Base-by-base conservation (phyloP, 2,797 vertebrate genomes). In the Protonibea diacanthus region DNA sequence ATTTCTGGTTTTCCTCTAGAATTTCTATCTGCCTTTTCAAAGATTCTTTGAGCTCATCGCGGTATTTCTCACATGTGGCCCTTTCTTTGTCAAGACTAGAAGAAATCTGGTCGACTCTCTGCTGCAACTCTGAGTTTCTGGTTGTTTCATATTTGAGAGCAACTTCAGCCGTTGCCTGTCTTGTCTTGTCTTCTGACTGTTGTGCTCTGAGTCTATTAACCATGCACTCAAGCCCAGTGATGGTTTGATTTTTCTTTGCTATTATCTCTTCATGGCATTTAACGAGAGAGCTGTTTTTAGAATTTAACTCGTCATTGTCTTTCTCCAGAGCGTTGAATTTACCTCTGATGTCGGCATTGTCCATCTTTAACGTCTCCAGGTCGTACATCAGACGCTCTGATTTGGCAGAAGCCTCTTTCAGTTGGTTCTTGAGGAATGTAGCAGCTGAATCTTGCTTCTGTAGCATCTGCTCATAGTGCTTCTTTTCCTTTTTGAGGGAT, bases 61-160 rank as follows among this genome's bases (percentile, higher is more conserved):
- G 2, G 2, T 25, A 7, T 7, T 25, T 51, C 1, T 21, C 8
- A 29, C n/a, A 21, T 0, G 0, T 49, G 18, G 14, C 5, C 9
- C 14, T 29, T 67, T 13, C 21, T 21, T 42, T 38, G n/a, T 40
- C 1, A 12, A 61, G 38, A 38, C 15, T 25, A 29, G 15, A 17
- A 1, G 25, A 0, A 1, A 9, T 17, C 11, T 53, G 11, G 33
- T 59, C 3, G 2, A 14, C 8, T 53, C 0, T 66, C 15, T 49
- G 29, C 33, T 59, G 53, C 21, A 66, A 20, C 25, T 52, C 5
- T 0, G 17, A 25, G 25, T 18, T 65, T 40, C 0, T 45, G 2
- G 5, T n/a, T 27, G 33, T 27, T 3, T 78, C 47, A 4, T 12
- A 2, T 20, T 17, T 47, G 0, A 66, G 27, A 2, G 38, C 17